Percentiles rank a stretch among this genome's conserved stretches.
Evolutionary conservation across 2,113 vertebrate species (phyloP).

Genomic region (Corvus moneduloides): DNA sequence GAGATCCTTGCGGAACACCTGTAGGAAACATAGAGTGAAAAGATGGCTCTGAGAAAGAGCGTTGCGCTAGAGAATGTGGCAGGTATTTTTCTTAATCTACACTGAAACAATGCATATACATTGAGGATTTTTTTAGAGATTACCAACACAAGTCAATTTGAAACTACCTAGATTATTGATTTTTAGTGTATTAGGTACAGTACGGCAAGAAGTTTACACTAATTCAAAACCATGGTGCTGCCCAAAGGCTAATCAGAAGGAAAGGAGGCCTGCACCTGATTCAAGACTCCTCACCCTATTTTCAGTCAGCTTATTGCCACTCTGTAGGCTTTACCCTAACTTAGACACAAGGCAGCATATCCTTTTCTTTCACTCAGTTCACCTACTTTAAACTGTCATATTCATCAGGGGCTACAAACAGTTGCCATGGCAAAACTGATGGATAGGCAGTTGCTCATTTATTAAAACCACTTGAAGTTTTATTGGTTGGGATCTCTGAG

Average conservation of each 20-base stretch:
- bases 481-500: neutral
- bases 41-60: neutral
- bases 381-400: neutral
- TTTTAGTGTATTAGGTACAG: neutral
- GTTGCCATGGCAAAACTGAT: neutral
- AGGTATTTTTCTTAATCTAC: neutral
- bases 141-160: neutral
- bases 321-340: neutral
- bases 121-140: neutral
- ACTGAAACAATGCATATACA: neutral
- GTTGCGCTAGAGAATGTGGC: accelerated
- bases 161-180: neutral
- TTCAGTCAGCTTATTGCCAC: neutral
- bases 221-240: neutral
- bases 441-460: neutral
- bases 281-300: neutral
- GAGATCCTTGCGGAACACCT: constrained; percentile 99
- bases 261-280: neutral
- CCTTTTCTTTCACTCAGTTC: neutral
- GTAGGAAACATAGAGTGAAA: neutral
- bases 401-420: neutral
- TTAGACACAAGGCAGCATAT: neutral
- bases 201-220: neutral
- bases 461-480: neutral
- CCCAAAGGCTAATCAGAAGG: neutral